phyloP scores from a whole-genome alignment of 2,797 vertebrate species.

The Xenops minutus region DNA sequence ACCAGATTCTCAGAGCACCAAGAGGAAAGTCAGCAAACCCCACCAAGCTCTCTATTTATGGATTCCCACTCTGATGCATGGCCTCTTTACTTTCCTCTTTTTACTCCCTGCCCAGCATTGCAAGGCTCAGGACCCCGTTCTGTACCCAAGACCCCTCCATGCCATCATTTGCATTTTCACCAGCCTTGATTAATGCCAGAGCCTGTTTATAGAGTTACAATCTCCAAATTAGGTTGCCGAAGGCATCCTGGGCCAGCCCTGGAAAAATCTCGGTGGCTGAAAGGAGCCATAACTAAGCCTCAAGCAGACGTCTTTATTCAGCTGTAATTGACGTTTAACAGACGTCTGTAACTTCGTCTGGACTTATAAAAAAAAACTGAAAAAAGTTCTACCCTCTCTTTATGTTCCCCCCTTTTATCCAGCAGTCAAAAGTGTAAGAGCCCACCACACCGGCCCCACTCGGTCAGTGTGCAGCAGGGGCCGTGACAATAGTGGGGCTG shows the following conservation, averaged over 20 bases:
- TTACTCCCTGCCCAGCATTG: background rate
- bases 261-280: conserved; percentile 68
- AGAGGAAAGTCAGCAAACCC: background rate
- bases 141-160: background rate
- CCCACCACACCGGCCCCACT: conserved; percentile 67
- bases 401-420: conserved; percentile 74
- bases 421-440: conserved; percentile 75
- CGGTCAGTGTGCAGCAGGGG: conserved; percentile 64
- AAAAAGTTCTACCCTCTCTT: conserved; percentile 71
- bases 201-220: conserved; percentile 73
- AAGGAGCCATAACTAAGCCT: conserved; percentile 73
- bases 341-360: conserved; percentile 77
- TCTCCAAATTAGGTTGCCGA: conserved; percentile 74
- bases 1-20: background rate
- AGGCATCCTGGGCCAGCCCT: conserved; percentile 65
- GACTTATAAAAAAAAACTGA: conserved; percentile 62
- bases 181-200: conserved; percentile 61
- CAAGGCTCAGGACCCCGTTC: background rate
- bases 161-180: conserved; percentile 65
- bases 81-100: background rate
- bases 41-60: conserved; percentile 1
- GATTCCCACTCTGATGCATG: background rate
- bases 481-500: conserved; percentile 71
- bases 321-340: conserved; percentile 79
- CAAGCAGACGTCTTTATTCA: conserved; percentile 80